Evolutionary conservation across 2,888 invertebrate species (phyloP), one percentile per base, ranked within the genome.

Genomic region (Myopa testacea): DNA sequence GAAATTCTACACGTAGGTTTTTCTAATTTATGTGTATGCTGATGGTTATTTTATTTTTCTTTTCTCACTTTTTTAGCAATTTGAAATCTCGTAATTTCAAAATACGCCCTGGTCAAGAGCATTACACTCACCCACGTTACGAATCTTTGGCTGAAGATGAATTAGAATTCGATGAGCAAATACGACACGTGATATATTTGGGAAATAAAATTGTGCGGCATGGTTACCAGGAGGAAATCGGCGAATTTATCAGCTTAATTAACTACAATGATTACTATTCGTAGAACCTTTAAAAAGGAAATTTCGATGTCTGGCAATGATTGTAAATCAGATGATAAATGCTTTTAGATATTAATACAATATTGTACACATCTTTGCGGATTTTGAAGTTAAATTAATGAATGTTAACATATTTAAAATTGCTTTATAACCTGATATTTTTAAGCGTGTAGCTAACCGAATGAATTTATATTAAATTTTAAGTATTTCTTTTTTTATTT

Each of bases 1-100:
- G 81, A 93, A 94, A 84, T 89, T 89, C 80, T 88, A 87, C 84
- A 86, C 86, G 89, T 89, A 77, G 80, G 85, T 83, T 63, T 67
- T 77, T 77, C 71, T 55, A 55, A 14, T n/a, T 45, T 63, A 62
- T 76, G 16, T 75, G 8, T 14, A 55, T 65, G 14, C 26, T 45
- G 45, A 45, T 10, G 6, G 26, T 26, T 26, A 26, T 26, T 26
- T 6, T 10, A 45, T 45, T 45, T 70, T 60, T 37, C 14, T 60
- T 67, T 16, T 63, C n/a, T 71, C 73, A 37, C 58, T n/a, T 76
- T 58, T 80, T 4, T 67, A 89, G 89, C 76, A 86, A 87, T 78
- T 81, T 89, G 4, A 87, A 87, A 71, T 85, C 86, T 4, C 84
- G 86, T 40, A 80, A 86, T 19, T 89, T 89, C 82, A 84, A 83